Evolutionary conservation across 2,888 invertebrate species (phyloP).

Genomic region (Junonia oenone): DNA sequence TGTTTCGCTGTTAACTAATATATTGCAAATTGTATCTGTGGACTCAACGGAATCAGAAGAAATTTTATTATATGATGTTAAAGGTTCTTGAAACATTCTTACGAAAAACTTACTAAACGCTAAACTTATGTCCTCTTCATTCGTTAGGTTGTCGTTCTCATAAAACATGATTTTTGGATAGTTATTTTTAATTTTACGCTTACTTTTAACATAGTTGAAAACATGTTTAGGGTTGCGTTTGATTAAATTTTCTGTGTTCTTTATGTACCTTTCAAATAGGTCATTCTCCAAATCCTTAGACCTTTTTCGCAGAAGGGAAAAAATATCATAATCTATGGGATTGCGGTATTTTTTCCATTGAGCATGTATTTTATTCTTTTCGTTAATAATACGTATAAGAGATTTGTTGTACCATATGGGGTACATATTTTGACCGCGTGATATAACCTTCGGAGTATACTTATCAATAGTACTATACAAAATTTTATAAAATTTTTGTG

Average conservation of each 20-base stretch:
- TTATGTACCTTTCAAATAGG: slow-evolving; percentile 2
- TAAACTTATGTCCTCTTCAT: neutral
- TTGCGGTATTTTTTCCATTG: slow-evolving; percentile 17
- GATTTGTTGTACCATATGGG: slow-evolving; percentile 19
- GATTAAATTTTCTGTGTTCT: slow-evolving; percentile 8
- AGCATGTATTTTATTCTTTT: slow-evolving; percentile 16
- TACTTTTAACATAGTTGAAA: slow-evolving; percentile 19
- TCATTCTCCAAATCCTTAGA: neutral
- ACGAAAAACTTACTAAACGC: neutral
- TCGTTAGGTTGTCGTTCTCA: neutral
- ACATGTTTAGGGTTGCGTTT: slow-evolving; percentile 17
- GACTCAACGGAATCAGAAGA: neutral
- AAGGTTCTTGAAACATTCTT: neutral
- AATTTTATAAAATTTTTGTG: neutral
- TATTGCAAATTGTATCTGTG: neutral
- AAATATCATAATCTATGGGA: slow-evolving; percentile 18
- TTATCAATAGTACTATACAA: neutral
- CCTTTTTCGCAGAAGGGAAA: slow-evolving; percentile 8
- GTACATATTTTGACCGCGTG: neutral
- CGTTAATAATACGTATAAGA: slow-evolving; percentile 19
- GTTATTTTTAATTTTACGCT: slow-evolving; percentile 1
- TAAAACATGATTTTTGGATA: slow-evolving; percentile 18
- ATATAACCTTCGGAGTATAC: neutral
- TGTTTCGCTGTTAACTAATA: neutral
- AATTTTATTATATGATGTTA: neutral